A percentile compares a stretch with the other conserved stretches of the same genome.
These are phyloP conservation scores for Helogale parvula DNA, from an alignment of 2,113 vertebrate species.

Conservation along the genomic window DNA sequence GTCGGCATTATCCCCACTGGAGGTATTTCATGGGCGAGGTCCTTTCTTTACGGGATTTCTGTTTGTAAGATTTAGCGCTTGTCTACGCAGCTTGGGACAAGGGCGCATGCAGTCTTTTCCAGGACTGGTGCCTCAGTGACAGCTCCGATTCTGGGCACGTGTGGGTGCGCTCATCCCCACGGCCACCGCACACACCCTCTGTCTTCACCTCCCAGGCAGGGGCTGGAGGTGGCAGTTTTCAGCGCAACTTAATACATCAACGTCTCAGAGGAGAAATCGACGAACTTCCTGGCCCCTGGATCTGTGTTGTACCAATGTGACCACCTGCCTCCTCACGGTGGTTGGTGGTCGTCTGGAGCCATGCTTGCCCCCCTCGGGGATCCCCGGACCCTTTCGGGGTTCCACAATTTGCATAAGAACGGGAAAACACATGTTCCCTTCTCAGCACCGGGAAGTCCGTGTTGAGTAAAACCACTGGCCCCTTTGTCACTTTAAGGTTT, in stretches of 20 bases:
- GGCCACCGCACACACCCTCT: accelerated
- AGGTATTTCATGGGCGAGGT: neutral
- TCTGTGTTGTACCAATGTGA: too few relatives aligned
- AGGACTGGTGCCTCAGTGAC: neutral
- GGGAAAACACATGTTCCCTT: neutral
- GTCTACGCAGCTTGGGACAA: accelerated
- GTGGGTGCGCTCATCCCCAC: accelerated
- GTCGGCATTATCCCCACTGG: accelerated
- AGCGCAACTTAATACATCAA: neutral
- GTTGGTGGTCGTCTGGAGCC: too few relatives aligned
- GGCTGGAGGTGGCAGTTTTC: neutral
- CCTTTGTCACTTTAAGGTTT: too few relatives aligned
- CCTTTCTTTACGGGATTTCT: neutral
- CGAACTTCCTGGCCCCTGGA: neutral
- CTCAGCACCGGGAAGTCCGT: too few relatives aligned
- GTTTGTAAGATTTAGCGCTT: accelerated
- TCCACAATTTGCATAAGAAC: neutral
- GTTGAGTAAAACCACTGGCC: accelerated
- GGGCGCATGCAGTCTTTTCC: accelerated
- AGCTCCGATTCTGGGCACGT: accelerated
- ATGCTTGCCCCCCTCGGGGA: too few relatives aligned
- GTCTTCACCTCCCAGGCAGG: neutral
- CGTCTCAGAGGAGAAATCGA: neutral
- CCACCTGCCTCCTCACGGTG: neutral
- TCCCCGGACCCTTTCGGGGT: neutral